A percentile compares a stretch with the other conserved stretches of the same genome.
Evolutionary conservation across 2,888 invertebrate species (phyloP).

Genomic region (Pyrgus malvae): DNA sequence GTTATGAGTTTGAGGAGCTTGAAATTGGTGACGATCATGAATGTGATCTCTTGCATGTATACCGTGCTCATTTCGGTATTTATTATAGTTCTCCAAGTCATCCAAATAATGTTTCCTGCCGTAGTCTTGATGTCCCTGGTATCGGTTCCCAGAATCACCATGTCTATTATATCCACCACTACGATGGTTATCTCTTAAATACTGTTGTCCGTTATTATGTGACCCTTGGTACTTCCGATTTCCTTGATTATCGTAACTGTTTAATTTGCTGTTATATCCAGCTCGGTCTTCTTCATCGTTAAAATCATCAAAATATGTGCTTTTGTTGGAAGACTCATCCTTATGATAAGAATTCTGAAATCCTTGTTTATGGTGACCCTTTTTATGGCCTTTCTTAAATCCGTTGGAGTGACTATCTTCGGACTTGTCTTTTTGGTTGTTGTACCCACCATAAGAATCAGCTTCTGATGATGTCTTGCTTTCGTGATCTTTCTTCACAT

Average conservation of each 20-base stretch:
- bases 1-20: slow-evolving; percentile 47
- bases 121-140: slow-evolving; percentile 64
- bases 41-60: slow-evolving; percentile 62
- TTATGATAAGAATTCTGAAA: slow-evolving; percentile 87
- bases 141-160: slow-evolving; percentile 66
- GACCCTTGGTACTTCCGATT: slow-evolving; percentile 67
- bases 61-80: slow-evolving; percentile 64
- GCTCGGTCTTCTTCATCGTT: slow-evolving; percentile 75
- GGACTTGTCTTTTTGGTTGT: slow-evolving; percentile 65
- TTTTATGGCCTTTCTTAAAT: slow-evolving; percentile 81
- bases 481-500: slow-evolving; percentile 71
- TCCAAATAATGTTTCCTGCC: slow-evolving; percentile 74
- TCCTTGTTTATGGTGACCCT: slow-evolving; percentile 86
- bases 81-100: slow-evolving; percentile 65
- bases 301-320: slow-evolving; percentile 85
- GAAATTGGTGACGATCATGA: slow-evolving; percentile 58
- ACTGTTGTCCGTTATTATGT: slow-evolving; percentile 69
- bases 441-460: slow-evolving; percentile 70
- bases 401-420: slow-evolving; percentile 68
- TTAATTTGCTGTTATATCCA: slow-evolving; percentile 64
- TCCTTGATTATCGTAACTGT: slow-evolving; percentile 66
- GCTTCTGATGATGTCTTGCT: slow-evolving; percentile 68
- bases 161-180: slow-evolving; percentile 65
- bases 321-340: slow-evolving; percentile 86
- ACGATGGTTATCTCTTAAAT: slow-evolving; percentile 61